These are phyloP conservation scores for human (Homo sapiens) DNA, from an alignment of 2,113 vertebrate species.

Conservation along the genomic window DNA sequence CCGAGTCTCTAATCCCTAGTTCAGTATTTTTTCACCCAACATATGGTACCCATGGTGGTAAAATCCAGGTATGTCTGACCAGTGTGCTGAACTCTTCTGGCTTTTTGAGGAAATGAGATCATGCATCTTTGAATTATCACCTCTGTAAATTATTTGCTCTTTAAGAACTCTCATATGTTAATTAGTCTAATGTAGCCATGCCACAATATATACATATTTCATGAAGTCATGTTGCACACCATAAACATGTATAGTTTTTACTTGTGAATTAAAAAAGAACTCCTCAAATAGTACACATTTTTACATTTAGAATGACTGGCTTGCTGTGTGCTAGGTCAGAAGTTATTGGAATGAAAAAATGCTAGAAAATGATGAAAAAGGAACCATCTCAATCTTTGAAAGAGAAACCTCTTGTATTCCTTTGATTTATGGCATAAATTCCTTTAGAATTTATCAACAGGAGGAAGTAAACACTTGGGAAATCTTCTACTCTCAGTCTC, in stretches of 20 bases:
- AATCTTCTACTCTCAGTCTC: background rate
- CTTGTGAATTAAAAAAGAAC: background rate
- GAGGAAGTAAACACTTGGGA: background rate
- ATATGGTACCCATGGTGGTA: background rate
- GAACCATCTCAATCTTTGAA: background rate
- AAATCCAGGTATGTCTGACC: background rate
- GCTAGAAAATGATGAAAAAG: background rate
- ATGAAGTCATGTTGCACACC: background rate
- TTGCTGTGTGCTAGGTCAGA: background rate
- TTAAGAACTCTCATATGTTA: background rate
- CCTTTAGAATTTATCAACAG: background rate
- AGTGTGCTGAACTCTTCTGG: background rate
- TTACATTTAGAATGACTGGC: slow-evolving; percentile 19
- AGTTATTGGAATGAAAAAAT: background rate
- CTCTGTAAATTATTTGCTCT: background rate
- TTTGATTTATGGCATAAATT: background rate
- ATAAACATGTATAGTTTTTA: background rate
- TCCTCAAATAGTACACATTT: background rate
- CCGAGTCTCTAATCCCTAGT: background rate
- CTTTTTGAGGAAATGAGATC: background rate
- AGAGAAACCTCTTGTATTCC: background rate
- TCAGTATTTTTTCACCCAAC: background rate
- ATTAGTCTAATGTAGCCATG: background rate
- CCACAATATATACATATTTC: background rate
- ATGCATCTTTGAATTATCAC: background rate